phyloP scores from a whole-genome alignment of 2,113 vertebrate species.

The Microcebus griseorufus region DNA sequence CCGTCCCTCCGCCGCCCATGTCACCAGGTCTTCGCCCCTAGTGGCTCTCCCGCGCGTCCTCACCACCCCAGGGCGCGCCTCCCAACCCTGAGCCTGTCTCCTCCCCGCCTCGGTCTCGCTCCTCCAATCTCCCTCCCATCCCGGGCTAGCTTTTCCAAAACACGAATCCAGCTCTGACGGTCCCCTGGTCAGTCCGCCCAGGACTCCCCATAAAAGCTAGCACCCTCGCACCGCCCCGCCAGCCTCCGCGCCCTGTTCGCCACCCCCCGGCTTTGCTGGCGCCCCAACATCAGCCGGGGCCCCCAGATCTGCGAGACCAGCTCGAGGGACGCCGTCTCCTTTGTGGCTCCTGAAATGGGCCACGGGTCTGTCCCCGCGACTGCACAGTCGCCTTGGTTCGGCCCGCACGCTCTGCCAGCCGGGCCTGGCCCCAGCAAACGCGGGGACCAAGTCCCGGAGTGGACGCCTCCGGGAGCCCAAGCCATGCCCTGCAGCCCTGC shows the following conservation, averaged over 20 bases:
- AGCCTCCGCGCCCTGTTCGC: background rate
- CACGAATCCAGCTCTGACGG: background rate
- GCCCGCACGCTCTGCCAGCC: too few relatives aligned
- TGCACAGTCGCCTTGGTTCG: background rate
- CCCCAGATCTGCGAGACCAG: background rate
- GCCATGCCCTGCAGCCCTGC: background rate
- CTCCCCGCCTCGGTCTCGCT: too few relatives aligned
- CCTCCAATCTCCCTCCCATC: too few relatives aligned
- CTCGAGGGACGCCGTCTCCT: background rate
- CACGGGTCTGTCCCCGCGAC: background rate
- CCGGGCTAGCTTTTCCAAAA: background rate
- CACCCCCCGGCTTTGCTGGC: accelerated
- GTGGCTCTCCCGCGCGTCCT: too few relatives aligned
- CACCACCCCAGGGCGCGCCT: background rate
- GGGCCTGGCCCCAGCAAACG: background rate
- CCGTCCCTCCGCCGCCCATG: background rate
- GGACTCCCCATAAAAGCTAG: background rate
- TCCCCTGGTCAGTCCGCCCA: background rate
- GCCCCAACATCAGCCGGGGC: accelerated
- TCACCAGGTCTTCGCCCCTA: background rate
- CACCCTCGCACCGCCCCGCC: accelerated
- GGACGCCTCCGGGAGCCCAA: background rate
- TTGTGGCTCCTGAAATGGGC: background rate
- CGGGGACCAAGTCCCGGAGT: background rate
- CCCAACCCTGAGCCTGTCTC: too few relatives aligned